Base-by-base conservation (phyloP, 2,888 invertebrate genomes). In the Perizoma flavofasciatum region DNA sequence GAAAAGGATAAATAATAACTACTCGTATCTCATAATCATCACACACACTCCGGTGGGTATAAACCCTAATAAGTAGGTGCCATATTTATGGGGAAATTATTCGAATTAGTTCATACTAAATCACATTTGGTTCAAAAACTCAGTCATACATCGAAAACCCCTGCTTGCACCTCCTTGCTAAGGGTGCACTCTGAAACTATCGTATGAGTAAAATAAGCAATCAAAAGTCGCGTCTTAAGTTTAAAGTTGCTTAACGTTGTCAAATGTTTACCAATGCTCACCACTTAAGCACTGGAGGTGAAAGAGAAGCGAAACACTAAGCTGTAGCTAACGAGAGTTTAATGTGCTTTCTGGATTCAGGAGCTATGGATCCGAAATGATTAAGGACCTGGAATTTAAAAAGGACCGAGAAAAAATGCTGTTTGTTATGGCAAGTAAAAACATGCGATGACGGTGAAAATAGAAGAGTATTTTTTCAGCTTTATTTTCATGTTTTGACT, bases 311-410 rank as follows among this genome's bases (percentile, higher is more conserved):
- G 57, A 68, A 69, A 69, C 61, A 65, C 63, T 65, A 68, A 67
- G 68, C 65, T 61, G 55, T 49, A 59, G 58, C 63, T 72, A 72
- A 72, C 71, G 71, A 72, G 70, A 69, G 52, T 72, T 72, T 72
- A 72, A 72, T 72, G 71, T 68, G 45, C 55, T 52, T 45, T 54
- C 59, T 55, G 60, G 39, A 47, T 50, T 50, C 55, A 37, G 44
- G 41, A 6, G 35, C 41, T 52, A 54, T 61, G 57, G 61, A 54
- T 47, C 39, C 40, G 48, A 58, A 62, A 59, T 62, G 62, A 62
- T 62, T 55, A 55, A 62, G 45, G 48, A 50, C 41, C 9, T 39
- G 32, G 33, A 10, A 44, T 55, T 55, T 41, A 41, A 43, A 55
- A 39, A 22, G 22, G 56, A 49, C 6, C 48, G 41, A 34, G 34